Evolutionary conservation across 2,888 invertebrate species (phyloP).

Genomic region (Drosophila pseudotakahashii): DNA sequence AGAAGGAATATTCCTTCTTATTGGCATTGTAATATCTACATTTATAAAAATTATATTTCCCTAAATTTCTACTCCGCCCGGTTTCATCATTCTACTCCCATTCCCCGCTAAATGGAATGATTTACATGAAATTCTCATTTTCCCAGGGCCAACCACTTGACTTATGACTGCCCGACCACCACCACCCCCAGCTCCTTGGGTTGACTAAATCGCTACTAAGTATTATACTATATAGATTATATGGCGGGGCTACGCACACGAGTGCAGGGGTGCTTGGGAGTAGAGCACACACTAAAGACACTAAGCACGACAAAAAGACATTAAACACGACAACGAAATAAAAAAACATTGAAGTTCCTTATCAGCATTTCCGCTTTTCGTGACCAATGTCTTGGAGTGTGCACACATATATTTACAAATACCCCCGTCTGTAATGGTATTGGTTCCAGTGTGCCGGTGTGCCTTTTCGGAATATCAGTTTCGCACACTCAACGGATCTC

Average conservation of each 20-base stretch:
- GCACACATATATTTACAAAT: constrained; percentile 9
- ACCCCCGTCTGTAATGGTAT: constrained; percentile 8
- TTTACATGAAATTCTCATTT: constrained; percentile 41
- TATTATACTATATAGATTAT: constrained; percentile 75
- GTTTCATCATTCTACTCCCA: constrained; percentile 2
- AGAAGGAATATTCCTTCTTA: too few relatives aligned
- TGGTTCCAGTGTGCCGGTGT: background rate
- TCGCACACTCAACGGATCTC: constrained; percentile 54
- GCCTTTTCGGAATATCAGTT: constrained; percentile 61
- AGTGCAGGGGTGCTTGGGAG: constrained; percentile 19
- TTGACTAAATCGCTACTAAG: constrained; percentile 60
- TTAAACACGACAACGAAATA: constrained; percentile 84
- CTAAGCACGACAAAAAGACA: constrained; percentile 84
- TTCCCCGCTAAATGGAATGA: constrained; percentile 12
- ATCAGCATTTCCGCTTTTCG: constrained; percentile 85
- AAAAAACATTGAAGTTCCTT: constrained; percentile 83
- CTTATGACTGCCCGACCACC: constrained; percentile 12
- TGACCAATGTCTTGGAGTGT: constrained; percentile 83
- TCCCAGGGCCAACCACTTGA: constrained; percentile 46
- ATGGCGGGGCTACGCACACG: constrained; percentile 51
- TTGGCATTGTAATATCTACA: background rate
- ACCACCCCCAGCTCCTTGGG: background rate
- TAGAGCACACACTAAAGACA: constrained; percentile 72
- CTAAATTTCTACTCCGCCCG: background rate
- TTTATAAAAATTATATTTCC: background rate